Percentiles rank a stretch among this genome's conserved stretches.
These are phyloP conservation scores for Ferrisia virgata DNA, from an alignment of 2,888 invertebrate genomes.

Conservation along the genomic window DNA sequence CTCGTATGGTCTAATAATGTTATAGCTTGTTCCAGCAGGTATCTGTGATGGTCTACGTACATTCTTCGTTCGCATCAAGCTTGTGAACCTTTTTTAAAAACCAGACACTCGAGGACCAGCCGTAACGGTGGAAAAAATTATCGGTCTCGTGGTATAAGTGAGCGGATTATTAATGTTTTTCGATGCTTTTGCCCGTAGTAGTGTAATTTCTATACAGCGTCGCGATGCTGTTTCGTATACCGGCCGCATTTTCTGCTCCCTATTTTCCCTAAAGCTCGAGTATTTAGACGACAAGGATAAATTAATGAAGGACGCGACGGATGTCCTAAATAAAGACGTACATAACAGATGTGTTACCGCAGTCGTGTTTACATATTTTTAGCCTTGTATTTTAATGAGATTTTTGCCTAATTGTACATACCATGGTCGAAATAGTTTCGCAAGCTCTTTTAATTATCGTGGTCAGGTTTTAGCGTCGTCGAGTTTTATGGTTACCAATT, in stretches of 20 bases:
- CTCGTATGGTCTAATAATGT: not conserved
- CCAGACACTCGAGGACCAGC: not conserved
- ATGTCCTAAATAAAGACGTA: not conserved
- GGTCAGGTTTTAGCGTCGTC: not conserved
- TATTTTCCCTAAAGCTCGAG: not conserved
- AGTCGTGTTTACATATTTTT: not conserved
- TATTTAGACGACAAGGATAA: not conserved
- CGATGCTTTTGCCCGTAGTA: not conserved
- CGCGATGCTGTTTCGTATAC: not conserved
- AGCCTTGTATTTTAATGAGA: constrained; percentile 1
- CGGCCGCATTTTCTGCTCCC: not conserved
- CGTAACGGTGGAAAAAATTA: not conserved
- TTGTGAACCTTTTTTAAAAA: not conserved
- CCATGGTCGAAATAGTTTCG: not conserved
- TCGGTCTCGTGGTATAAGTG: not conserved
- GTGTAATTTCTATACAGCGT: not conserved
- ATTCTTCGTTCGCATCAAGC: not conserved
- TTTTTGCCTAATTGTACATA: not conserved
- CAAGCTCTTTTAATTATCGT: not conserved
- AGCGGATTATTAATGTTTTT: not conserved
- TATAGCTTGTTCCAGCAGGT: not conserved
- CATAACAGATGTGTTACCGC: constrained; percentile 3
- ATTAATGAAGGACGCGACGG: not conserved
- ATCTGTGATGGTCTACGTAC: too few relatives aligned
- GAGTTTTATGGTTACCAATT: too few relatives aligned